Evolutionary conservation across 2,113 vertebrate species (phyloP), one percentile per base, ranked within the genome.

Genomic region (Pogonocichla stellata): DNA sequence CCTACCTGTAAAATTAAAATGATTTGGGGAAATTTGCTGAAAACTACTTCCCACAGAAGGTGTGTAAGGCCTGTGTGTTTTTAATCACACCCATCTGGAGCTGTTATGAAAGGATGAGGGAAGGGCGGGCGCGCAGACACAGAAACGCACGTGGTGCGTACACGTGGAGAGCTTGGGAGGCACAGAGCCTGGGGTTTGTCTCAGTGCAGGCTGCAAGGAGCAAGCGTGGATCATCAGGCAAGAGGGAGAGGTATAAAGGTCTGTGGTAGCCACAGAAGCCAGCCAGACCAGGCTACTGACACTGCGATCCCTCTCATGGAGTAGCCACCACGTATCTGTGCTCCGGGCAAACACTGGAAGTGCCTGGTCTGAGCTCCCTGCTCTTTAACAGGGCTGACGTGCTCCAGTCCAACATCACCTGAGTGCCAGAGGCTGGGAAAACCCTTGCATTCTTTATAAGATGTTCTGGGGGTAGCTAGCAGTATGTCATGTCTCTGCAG

Each of bases 1-100:
- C 54, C 93, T 85, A 85, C 87, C 85, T 73, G 50, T 56, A 88
- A 97, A 93, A 91, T 90, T 77, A 86, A 91, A 54, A 28, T 11
- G 86, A 66, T 94, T 83, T 83, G 20, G 50, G 75, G 22, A 83
- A 82, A 69, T 73, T 77, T 62, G 29, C 79, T 80, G 75, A 70
- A 88, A 95, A 88, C 45, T 31, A 9, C 88, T 94, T 93, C 75
- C 88, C 71, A 90, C 54, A 33, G 79, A 90, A 90, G 88, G 75
- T 93, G 79, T 77, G 38, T 65, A 82, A 82, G 75, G 40, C 66
- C 66, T 82, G 10, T 42, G 53, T 65, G 61, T 8, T 90, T 58
- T 73, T 93, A 73, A 80, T 91, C 74, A 56, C 58, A 48, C 81
- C 71, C 54, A 83, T 91, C 33, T 77, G 85, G 72, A 94, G 79